These are phyloP conservation scores for Pandemis heparana DNA, from an alignment of 2,888 invertebrate species.

Conservation along the genomic window DNA sequence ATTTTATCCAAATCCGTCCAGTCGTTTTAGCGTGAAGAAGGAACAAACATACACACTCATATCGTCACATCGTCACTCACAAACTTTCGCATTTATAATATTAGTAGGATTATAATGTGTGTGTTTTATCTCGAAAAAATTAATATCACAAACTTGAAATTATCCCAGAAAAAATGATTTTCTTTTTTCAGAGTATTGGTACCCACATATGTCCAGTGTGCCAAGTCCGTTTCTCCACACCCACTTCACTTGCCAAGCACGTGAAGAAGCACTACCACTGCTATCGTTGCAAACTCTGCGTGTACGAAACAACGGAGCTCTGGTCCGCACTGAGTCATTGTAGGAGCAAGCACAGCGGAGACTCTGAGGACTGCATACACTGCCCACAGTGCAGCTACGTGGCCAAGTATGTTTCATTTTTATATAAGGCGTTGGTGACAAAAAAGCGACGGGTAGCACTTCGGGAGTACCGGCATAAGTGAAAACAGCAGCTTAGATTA, in stretches of 20 bases:
- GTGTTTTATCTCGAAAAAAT: background rate
- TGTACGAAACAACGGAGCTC: constrained; percentile 51
- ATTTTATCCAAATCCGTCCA: too few relatives aligned
- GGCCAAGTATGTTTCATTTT: constrained; percentile 51
- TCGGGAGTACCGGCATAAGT: too few relatives aligned
- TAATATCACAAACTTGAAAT: too few relatives aligned
- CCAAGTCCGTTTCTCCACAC: constrained; percentile 49
- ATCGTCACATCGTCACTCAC: too few relatives aligned
- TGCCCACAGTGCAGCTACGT: constrained; percentile 57
- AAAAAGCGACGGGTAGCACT: too few relatives aligned
- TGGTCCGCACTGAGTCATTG: constrained; percentile 56
- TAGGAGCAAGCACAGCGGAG: constrained; percentile 54
- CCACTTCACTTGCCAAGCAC: constrained; percentile 49
- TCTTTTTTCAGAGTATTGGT: constrained; percentile 55
- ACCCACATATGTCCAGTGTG: constrained; percentile 57
- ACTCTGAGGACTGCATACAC: constrained; percentile 55
- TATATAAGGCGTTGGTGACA: too few relatives aligned
- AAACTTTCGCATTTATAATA: too few relatives aligned
- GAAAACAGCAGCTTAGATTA: too few relatives aligned
- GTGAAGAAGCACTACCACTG: constrained; percentile 53
- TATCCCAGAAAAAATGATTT: background rate
- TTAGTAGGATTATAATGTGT: too few relatives aligned
- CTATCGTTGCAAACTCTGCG: constrained; percentile 60
- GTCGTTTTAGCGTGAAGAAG: too few relatives aligned
- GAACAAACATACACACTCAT: too few relatives aligned